Evolutionary conservation across 2,113 vertebrate genomes (phyloP), one percentile per base, ranked within the genome.

Genomic region (Engraulis encrasicolus): DNA sequence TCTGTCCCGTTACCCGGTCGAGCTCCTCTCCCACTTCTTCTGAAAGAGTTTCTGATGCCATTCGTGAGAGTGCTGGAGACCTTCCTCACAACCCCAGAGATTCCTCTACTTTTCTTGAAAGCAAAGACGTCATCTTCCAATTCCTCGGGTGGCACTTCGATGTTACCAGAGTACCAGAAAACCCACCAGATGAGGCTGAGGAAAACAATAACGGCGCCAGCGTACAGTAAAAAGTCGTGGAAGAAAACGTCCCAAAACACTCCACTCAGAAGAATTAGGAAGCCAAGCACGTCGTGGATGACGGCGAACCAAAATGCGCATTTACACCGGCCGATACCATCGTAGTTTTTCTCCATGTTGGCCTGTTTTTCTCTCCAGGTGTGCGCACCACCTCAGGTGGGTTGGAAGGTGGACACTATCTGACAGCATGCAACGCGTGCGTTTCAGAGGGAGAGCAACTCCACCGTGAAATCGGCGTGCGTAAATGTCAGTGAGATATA

Each of bases 131-230:
- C 94, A 38, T 94, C 94, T 78, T 90, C 86, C 90, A 96, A 81
- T 86, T 97, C 95, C 27, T 95, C 95, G 0, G 87, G 91, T 0
- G 95, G 94, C 83, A 97, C 94, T 36, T 98, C 96, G 45, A 98
- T 94, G 94, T 99, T 99, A 79, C 97, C 96, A 0, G 94, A 93
- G 93, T 96, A 98, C 98, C 98, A 99, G 93, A 97, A 97, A 83
- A 98, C 92, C 97, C 97, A 99, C 97, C 97, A 98, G 84, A 98
- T 92, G 50, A 99, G 94, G 90, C 97, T 97, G 88, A 98, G 86
- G 92, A 99, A 97, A 90, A 98, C 94, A 85, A 96, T 86, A 83
- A 97, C 95, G 74, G 96, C 93, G 5, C 97, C 97, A 34, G 89
- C 91, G 78, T 98, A 99, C 84, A 99, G 94, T 27, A 97, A 93